Conservation (phyloP, 2,888 invertebrate species). For the Mesoligia furuncula region DNA sequence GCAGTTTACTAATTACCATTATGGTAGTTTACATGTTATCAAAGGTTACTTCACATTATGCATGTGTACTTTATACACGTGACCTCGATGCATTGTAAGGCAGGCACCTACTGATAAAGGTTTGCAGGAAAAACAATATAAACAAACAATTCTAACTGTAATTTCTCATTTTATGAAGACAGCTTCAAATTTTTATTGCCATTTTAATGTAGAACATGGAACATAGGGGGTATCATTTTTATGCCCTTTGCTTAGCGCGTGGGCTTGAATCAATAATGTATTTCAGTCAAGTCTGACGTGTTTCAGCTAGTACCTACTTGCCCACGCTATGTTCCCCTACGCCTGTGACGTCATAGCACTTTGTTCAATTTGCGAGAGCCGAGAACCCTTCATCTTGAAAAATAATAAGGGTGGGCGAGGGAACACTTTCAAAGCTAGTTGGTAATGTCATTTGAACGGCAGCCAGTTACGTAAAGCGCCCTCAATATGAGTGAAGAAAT, state of each 20-base stretch:
- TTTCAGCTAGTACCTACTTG: constrained; percentile 1
- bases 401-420: constrained; percentile 1
- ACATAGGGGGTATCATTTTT: background rate
- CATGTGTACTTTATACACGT: constrained; percentile 2
- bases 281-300: constrained; percentile 30
- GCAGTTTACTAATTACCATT: background rate
- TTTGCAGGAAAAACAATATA: background rate
- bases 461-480: constrained; percentile 24
- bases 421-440: constrained; percentile 7
- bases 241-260: background rate
- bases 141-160: background rate
- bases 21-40: background rate
- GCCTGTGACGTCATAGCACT: constrained; percentile 43
- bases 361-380: constrained; percentile 19
- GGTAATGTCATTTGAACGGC: constrained; percentile 22
- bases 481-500: constrained; percentile 15
- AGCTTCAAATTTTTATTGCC: background rate
- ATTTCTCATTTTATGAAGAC: background rate
- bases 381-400: constrained; percentile 3
- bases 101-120: background rate
- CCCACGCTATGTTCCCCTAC: constrained; percentile 19
- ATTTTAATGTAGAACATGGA: background rate
- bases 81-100: constrained; percentile 5
- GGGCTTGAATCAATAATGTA: constrained; percentile 7
- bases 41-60: background rate